Evolutionary conservation across 2,797 vertebrate species (phyloP).

Genomic region (Catamblyrhynchus diadema): DNA sequence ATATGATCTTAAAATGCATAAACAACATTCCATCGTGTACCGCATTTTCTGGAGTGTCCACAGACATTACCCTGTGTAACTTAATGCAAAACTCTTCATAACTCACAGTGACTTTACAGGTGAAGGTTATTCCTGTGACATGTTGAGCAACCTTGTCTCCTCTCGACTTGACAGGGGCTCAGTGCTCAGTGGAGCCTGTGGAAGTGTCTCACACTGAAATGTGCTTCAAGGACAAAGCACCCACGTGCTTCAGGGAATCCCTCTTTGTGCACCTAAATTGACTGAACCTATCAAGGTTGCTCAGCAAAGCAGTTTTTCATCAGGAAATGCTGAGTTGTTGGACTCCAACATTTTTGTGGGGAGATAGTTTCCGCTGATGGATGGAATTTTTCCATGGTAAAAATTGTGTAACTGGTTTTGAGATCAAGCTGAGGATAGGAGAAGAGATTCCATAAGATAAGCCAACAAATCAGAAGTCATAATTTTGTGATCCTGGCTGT

Average conservation of each 20-base stretch:
- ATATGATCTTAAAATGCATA: background rate
- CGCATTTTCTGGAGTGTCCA: background rate
- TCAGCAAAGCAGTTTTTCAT: background rate
- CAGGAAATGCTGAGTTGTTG: background rate
- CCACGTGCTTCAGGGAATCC: accelerated
- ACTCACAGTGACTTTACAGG: background rate
- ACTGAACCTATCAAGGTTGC: background rate
- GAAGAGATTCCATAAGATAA: background rate
- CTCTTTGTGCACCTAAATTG: background rate
- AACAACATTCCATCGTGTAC: background rate
- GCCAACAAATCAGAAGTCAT: background rate
- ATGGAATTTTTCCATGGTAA: background rate
- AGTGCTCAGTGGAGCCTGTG: background rate
- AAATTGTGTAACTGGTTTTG: background rate
- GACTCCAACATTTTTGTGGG: background rate
- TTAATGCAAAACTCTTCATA: background rate
- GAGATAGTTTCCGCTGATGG: background rate
- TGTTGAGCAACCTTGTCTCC: background rate
- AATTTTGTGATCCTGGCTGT: background rate
- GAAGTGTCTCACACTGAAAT: background rate
- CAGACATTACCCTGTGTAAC: background rate
- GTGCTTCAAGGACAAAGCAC: background rate
- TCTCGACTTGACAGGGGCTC: background rate
- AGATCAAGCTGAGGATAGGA: background rate
- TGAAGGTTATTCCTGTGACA: constrained; percentile 40